These are phyloP conservation scores for Symphodus melops DNA, from an alignment of 2,113 vertebrate genomes.

Conservation along the genomic window DNA sequence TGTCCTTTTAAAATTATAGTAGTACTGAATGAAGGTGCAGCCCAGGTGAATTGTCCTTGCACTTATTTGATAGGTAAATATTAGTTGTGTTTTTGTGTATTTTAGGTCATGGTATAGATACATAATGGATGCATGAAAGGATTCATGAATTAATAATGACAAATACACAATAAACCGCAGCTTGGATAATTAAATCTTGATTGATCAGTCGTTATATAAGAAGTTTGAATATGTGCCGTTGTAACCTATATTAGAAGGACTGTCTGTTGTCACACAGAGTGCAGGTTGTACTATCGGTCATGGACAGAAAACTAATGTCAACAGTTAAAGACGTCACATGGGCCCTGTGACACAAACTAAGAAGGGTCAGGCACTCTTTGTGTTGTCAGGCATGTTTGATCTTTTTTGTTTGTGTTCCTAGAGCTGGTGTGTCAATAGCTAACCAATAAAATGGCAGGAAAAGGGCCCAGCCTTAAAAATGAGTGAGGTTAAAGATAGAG, in stretches of 20 bases:
- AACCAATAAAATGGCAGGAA: slow-evolving; percentile 68
- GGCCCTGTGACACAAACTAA: slow-evolving; percentile 22
- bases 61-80: slow-evolving; percentile 26
- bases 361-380: slow-evolving; percentile 32
- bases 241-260: not conserved
- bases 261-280: not conserved
- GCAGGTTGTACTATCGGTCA: slow-evolving; percentile 8
- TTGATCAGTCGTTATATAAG: too few relatives aligned
- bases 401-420: slow-evolving; percentile 31
- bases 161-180: too few relatives aligned
- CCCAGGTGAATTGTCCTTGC: slow-evolving; percentile 20
- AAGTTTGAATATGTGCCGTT: not conserved
- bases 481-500: not conserved
- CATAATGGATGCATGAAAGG: not conserved
- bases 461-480: slow-evolving; percentile 31
- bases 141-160: not conserved
- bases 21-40: not conserved
- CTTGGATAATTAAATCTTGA: too few relatives aligned
- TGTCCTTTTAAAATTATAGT: slow-evolving; percentile 23
- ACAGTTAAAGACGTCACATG: slow-evolving; percentile 50
- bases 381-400: slow-evolving; percentile 58
- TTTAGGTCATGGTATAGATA: not conserved
- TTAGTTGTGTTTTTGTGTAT: slow-evolving; percentile 13
- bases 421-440: slow-evolving; percentile 63
- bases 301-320: slow-evolving; percentile 48